Evolutionary conservation across 2,888 invertebrate genomes (phyloP), one percentile per base, ranked within the genome.

Genomic region (Odontomyia ornata): DNA sequence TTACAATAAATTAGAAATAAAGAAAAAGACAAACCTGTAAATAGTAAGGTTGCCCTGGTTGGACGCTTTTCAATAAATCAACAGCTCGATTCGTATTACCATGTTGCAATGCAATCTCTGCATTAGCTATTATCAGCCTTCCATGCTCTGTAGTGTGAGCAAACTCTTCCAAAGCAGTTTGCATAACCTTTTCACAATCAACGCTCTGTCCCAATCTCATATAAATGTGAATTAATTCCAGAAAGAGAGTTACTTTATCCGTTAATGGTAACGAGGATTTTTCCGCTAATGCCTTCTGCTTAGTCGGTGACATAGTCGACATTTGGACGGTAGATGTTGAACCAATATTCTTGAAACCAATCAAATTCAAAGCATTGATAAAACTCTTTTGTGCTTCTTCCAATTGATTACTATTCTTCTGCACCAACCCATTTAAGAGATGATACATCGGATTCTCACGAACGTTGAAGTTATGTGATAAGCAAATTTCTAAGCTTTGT

Each of bases 391-490:
- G 89, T 0, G 94, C 91, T 75, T 93, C 93, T 47, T 91, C 90
- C 3, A 90, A 86, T 81, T 94, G 91, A 21, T 91, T 91, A 75
- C 91, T 90, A 81, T 92, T 90, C 84, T 94, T 96, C 80, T 94
- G 91, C 69, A 98, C 92, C 28, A 95, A 89, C 0, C 97, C 97
- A 80, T 92, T 91, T 0, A 97, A 90, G 79, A 97, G 90, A 87
- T 97, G 95, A 84, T 96, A 99, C 84, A 96, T 88, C 0, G 97
- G 95, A 86, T 95, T 93, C 78, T 98, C 97, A 80, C 97, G 89
- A 0, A 98, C 93, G 86, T 95, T 93, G 84, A 99, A 98, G 86
- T 98, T 95, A 83, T 95, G 94, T 83, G 97, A 97, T 15, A 98
- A 88, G 77, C 95, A 96, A 80, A 94, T 91, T 87, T 98, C 98